A percentile compares a stretch with the other conserved stretches of the same genome.
These are phyloP conservation scores for Acanthococcus lagerstroemiae DNA, from an alignment of 2,888 invertebrate genomes.

Conservation along the genomic window DNA sequence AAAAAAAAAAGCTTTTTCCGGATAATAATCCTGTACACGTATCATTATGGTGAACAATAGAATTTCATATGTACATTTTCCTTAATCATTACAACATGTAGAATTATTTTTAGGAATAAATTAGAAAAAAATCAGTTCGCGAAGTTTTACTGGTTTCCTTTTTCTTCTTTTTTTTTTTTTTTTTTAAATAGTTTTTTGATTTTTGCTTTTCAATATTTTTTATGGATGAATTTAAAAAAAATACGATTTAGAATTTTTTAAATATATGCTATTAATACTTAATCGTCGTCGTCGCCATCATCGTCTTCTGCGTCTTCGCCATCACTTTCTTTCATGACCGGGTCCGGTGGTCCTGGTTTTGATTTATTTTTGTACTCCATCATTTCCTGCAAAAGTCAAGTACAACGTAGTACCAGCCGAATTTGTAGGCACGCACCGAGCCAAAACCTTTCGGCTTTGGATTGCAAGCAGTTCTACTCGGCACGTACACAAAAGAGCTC, in stretches of 20 bases:
- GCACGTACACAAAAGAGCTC: no score
- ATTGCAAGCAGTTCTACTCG: no score
- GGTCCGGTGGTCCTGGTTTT: conserved; percentile 7
- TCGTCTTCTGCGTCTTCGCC: conserved; percentile 24
- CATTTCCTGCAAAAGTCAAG: conserved; percentile 56
- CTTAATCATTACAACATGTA: conserved; percentile 20
- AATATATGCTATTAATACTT: neutral
- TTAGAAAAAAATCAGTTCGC: conserved; percentile 25
- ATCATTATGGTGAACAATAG: conserved; percentile 23
- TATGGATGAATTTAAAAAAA: no score
- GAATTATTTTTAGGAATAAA: conserved; percentile 20
- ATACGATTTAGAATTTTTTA: no score
- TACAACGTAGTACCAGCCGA: no score
- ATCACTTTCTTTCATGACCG: conserved; percentile 22
- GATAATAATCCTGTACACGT: conserved; percentile 15
- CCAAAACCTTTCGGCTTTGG: no score
- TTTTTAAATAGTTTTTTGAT: neutral
- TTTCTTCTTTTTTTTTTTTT: conserved; percentile 14
- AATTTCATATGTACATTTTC: conserved; percentile 20
- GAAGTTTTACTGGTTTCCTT: conserved; percentile 9
- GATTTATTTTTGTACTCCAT: conserved; percentile 69
- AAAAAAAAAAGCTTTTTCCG: neutral
- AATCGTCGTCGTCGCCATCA: conserved; percentile 22
- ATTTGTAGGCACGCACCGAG: no score
- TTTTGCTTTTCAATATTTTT: no score